A percentile compares a stretch with the other conserved stretches of the same genome.
Conservation (phyloP, 2,797 vertebrate genomes). For the Spizella passerina region DNA sequence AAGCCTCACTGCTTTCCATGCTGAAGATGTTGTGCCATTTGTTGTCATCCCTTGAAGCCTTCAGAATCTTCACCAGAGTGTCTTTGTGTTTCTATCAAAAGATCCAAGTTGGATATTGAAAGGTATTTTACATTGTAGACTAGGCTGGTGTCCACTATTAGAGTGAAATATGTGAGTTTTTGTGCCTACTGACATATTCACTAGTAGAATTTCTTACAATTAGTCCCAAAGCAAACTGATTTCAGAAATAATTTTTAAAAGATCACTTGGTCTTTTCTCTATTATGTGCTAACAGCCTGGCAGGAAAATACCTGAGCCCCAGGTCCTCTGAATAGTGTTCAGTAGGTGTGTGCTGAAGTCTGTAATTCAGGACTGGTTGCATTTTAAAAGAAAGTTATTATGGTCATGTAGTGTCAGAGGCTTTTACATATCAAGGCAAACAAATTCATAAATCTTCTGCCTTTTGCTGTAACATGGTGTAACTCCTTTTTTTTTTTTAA, state of each 20-base stretch:
- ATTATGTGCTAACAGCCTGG: not conserved
- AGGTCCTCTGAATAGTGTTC: not conserved
- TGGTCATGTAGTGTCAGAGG: not conserved
- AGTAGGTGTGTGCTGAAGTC: not conserved
- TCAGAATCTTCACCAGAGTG: not conserved
- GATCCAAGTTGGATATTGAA: not conserved
- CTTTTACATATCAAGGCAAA: not conserved
- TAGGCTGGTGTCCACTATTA: not conserved
- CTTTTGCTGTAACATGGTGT: not conserved
- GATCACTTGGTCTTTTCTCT: not conserved
- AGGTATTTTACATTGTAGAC: not conserved
- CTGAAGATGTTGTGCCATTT: not conserved
- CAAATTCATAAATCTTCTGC: not conserved
- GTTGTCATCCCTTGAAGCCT: not conserved
- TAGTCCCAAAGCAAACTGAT: not conserved
- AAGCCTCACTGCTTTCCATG: not conserved
- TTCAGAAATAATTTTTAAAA: not conserved
- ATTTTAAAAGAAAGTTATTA: not conserved
- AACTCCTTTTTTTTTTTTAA: not conserved
- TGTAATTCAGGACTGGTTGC: not conserved
- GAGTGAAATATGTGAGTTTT: accelerated
- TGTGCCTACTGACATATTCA: not conserved
- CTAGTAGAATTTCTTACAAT: not conserved
- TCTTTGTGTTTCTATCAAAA: not conserved
- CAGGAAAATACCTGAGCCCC: not conserved